phyloP scores from a whole-genome alignment of 2,888 invertebrate genomes.

The Pimpla rufipes region DNA sequence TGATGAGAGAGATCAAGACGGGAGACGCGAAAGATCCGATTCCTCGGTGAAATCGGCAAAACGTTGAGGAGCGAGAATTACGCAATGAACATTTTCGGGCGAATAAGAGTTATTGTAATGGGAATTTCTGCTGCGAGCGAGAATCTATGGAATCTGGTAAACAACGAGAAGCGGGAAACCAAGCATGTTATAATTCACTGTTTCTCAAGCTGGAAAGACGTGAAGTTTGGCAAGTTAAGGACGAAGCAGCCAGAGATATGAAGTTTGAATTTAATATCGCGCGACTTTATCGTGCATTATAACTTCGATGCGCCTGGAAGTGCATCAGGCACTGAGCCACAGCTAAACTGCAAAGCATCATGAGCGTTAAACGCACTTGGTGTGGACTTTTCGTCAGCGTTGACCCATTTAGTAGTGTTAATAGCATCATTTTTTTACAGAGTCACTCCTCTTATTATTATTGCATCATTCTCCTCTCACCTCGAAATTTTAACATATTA shows the following conservation, averaged over 20 bases:
- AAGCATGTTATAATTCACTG: neutral
- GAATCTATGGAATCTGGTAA: constrained; percentile 1
- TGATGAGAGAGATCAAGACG: constrained; percentile 18
- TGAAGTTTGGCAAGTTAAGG: neutral
- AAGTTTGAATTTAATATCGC: constrained; percentile 6
- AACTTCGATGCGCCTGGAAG: too few species aligned
- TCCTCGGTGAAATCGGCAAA: constrained; percentile 31
- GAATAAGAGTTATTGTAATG: constrained; percentile 3
- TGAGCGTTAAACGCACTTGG: too few species aligned
- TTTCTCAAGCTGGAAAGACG: neutral
- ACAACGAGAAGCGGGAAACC: neutral
- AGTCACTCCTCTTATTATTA: too few species aligned
- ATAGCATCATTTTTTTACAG: too few species aligned
- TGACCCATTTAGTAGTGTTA: too few species aligned
- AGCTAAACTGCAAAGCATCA: too few species aligned
- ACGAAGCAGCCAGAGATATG: neutral
- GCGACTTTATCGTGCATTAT: neutral
- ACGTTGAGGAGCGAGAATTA: constrained; percentile 13
- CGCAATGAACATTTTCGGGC: neutral
- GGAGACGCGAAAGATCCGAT: neutral
- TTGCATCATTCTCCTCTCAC: too few species aligned
- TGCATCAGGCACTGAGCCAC: too few species aligned
- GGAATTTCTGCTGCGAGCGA: neutral
- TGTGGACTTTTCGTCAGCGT: too few species aligned
- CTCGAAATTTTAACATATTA: too few species aligned